Conservation (phyloP, 2,888 invertebrate genomes). For the Thecocarcelia acutangulata region DNA sequence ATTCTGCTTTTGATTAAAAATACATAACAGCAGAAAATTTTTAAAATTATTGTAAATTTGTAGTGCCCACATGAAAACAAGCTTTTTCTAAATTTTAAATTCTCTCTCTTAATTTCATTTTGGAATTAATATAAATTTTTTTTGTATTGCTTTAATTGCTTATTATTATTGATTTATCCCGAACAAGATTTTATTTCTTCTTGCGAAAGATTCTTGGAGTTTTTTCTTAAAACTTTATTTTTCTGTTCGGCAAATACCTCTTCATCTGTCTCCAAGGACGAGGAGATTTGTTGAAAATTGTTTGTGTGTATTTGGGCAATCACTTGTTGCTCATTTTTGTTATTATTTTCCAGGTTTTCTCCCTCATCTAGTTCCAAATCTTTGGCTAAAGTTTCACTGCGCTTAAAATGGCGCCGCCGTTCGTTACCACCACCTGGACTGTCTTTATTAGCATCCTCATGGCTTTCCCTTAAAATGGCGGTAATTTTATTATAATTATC, state of each 20-base stretch:
- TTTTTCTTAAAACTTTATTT: not conserved
- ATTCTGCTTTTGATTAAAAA: no score
- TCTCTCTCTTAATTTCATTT: no score
- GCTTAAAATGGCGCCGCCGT: conserved; percentile 73
- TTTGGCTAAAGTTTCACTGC: conserved; percentile 77
- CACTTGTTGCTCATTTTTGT: conserved; percentile 10
- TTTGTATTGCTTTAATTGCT: no score
- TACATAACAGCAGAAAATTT: no score
- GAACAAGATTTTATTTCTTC: conserved; percentile 3
- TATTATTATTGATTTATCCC: not conserved
- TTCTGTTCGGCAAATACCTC: not conserved
- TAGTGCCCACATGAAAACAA: no score
- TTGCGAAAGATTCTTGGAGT: not conserved
- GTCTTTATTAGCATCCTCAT: not conserved
- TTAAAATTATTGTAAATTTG: no score
- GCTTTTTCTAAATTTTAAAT: no score
- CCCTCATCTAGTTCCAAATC: conserved; percentile 71
- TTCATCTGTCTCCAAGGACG: not conserved
- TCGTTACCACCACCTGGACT: conserved; percentile 11
- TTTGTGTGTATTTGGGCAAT: conserved; percentile 53
- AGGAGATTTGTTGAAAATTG: not conserved
- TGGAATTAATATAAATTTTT: no score
- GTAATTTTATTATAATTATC: not conserved
- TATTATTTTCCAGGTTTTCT: conserved; percentile 16
- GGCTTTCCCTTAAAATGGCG: not conserved